Evolutionary conservation across 2,888 invertebrate species (phyloP), one percentile per base, ranked within the genome.

Genomic region (Anodontia alba): DNA sequence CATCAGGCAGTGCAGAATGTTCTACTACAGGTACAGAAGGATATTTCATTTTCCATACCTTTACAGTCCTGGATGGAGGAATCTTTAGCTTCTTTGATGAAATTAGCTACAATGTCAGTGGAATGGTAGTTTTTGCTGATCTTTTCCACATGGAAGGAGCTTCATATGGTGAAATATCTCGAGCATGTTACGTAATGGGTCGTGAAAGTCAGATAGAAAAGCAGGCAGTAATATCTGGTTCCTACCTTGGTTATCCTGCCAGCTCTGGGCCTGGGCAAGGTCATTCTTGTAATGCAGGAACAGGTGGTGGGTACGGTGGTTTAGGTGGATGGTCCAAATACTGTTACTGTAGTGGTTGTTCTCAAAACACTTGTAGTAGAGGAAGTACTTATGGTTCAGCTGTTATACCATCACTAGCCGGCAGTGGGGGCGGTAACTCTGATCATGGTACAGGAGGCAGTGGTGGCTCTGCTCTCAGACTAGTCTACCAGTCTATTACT

Each of bases 371-470:
- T 0, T 68, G 69, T 69, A n/a, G 33, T 23, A 73, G 79, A 36
- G 49, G 81, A 33, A 2, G 36, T 10, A 70, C 49, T 17, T 69
- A 81, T 38, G 57, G 68, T 20, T 43, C 54, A 43, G 36, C 67
- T 10, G 76, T 72, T 73, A 43, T 83, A 1, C 91, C 91, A 20
- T 43, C 46, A 29, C 26, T 71, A 15, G 82, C 88, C 29, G 91
- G 91, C 31, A 90, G 90, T 84, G 91, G 91, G 26, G 91, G 90
- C 38, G 90, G 89, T 8, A 70, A 36, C 10, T 89, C 90, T 74
- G 33, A 62, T 10, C 74, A 83, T 67, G 86, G 83, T 23, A 17
- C 23, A 8, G 78, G 73, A 10, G 90, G 87, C 38, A 71, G 70
- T 12, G 90, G 90, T 33, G 90, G 90, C 0, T 83, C 87, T 1